phyloP scores from a whole-genome alignment of 2,888 invertebrate genomes.

The Dorcus parallelipipedus region DNA sequence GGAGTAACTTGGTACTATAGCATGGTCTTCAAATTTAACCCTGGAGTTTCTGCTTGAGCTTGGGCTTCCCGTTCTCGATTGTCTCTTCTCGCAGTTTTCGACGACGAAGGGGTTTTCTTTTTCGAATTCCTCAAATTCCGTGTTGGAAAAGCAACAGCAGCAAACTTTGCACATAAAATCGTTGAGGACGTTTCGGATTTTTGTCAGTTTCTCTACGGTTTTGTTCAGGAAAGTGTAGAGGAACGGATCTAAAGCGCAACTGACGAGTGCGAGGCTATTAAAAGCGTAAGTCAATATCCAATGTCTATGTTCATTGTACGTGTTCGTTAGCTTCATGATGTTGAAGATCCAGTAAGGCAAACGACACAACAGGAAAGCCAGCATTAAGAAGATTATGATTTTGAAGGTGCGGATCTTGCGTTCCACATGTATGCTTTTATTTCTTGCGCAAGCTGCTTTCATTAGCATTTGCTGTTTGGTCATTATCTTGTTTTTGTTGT shows the following conservation, averaged over 20 bases:
- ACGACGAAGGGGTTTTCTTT: constrained; percentile 35
- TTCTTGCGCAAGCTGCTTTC: constrained; percentile 18
- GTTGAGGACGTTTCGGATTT: constrained; percentile 27
- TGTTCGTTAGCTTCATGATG: constrained; percentile 46
- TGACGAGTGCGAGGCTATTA: constrained; percentile 52
- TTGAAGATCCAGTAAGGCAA: constrained; percentile 56
- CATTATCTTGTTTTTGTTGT: neutral
- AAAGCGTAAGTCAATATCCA: constrained; percentile 54
- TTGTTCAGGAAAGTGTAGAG: constrained; percentile 59
- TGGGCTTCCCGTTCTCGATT: neutral
- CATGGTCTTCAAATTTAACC: constrained; percentile 13
- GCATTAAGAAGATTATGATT: constrained; percentile 55
- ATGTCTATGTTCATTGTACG: constrained; percentile 15
- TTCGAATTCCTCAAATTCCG: constrained; percentile 45
- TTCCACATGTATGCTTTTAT: constrained; percentile 33
- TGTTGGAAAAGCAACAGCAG: constrained; percentile 43
- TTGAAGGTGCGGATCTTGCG: constrained; percentile 57
- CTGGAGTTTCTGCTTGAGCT: constrained; percentile 1
- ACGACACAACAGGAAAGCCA: constrained; percentile 54
- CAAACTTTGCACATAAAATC: constrained; percentile 41
- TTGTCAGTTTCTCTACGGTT: constrained; percentile 42
- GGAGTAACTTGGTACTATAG: neutral
- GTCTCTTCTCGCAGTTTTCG: constrained; percentile 12
- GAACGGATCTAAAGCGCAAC: constrained; percentile 57
- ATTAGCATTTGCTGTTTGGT: neutral